Conservation (phyloP, 2,113 vertebrate species). For the Butorides virescens region DNA sequence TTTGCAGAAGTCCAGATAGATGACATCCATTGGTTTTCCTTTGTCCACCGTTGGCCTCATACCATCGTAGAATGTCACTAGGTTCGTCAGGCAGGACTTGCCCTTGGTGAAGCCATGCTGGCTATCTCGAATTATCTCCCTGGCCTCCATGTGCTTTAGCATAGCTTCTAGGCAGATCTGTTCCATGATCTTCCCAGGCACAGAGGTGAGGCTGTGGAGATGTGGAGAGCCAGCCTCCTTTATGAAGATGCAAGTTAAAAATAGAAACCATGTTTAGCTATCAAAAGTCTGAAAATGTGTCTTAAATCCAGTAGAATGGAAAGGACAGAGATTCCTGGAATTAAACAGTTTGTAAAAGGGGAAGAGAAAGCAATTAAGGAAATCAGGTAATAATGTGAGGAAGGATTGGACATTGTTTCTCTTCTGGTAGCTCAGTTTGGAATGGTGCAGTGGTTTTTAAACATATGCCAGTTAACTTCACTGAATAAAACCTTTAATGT, state of each 20-base stretch:
- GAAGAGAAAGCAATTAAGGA: background rate
- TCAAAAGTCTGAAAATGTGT: background rate
- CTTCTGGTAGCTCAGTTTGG: background rate
- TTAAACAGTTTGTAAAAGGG: background rate
- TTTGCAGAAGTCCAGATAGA: too few species aligned
- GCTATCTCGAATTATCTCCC: too few species aligned
- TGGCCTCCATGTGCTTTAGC: too few species aligned
- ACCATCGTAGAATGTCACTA: too few species aligned
- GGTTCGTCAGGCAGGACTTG: too few species aligned
- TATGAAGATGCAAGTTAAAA: background rate
- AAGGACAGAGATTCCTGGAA: background rate
- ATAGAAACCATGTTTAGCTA: background rate
- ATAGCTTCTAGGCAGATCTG: too few species aligned
- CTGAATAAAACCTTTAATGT: background rate
- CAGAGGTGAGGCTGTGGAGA: too few species aligned
- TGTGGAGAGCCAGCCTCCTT: background rate
- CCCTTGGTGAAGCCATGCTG: too few species aligned
- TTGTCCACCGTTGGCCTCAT: too few species aligned
- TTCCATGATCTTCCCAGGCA: too few species aligned
- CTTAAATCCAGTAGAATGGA: background rate
- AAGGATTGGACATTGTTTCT: background rate
- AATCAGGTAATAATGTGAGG: background rate
- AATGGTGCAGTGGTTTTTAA: background rate
- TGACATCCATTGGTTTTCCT: too few species aligned
- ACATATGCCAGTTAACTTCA: background rate